Conservation (phyloP, 2,797 vertebrate genomes). For the Fundulus diaphanus region DNA sequence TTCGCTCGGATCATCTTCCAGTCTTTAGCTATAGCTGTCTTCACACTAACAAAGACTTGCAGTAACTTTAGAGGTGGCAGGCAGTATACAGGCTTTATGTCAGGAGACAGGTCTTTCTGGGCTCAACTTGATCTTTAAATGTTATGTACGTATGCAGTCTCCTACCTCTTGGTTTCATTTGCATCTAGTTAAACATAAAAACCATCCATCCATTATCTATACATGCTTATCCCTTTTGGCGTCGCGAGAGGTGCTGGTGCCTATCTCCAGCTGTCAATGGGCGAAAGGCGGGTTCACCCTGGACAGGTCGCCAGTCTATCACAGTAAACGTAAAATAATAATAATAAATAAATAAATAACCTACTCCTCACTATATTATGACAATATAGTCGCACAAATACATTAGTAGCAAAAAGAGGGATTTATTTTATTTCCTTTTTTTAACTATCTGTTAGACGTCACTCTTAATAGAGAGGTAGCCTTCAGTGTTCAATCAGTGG, state of each 20-base stretch:
- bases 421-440: neutral
- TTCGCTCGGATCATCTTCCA: slow-evolving; percentile 9
- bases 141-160: neutral
- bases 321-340: no score
- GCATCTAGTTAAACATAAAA: no score
- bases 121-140: neutral
- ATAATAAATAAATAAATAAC: no score
- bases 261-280: no score
- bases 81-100: neutral
- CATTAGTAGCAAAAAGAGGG: neutral
- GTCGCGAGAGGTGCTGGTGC: no score
- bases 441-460: neutral
- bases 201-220: no score
- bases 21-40: slow-evolving; percentile 2
- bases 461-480: no score
- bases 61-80: slow-evolving; percentile 8
- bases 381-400: no score
- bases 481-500: neutral
- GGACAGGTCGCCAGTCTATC: no score
- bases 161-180: neutral
- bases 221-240: no score
- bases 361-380: no score
- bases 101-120: slow-evolving; percentile 14
- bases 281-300: no score
- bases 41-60: neutral